Conservation (phyloP, 2,113 vertebrate species). For the Aphelocoma coerulescens region DNA sequence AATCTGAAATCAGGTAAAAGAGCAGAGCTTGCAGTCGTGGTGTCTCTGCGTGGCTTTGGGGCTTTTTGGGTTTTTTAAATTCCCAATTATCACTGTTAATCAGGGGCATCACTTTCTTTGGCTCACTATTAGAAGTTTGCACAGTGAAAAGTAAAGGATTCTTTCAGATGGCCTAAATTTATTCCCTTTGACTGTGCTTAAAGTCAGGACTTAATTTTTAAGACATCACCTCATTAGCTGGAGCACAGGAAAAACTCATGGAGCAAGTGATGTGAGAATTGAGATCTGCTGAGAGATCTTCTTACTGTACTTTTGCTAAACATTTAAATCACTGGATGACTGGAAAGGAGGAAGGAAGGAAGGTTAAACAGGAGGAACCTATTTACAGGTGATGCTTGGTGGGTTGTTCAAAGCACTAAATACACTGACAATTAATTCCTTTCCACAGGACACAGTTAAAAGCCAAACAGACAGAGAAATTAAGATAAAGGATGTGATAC, state of each 20-base stretch:
- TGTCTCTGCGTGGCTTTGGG: not conserved
- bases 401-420: not conserved
- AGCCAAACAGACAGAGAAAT: not conserved
- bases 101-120: not conserved
- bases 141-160: not conserved
- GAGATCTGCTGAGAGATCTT: not conserved
- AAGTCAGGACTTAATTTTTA: not conserved
- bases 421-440: not conserved
- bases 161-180: not conserved
- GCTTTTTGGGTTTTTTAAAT: not conserved
- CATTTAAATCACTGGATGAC: not conserved
- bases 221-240: not conserved
- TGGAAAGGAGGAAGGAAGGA: not conserved
- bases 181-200: not conserved
- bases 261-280: not conserved
- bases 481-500: not conserved
- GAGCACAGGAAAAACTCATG: not conserved
- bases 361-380: not conserved
- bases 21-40: not conserved
- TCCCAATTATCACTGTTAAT: not conserved
- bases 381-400: not conserved
- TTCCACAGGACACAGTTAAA: not conserved
- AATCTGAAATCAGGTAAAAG: not conserved
- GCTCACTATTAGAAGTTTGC: not conserved
- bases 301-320: not conserved